Evolutionary conservation across 2,797 vertebrate species (phyloP), one percentile per base, ranked within the genome.

Genomic region (Vultur gryphus): DNA sequence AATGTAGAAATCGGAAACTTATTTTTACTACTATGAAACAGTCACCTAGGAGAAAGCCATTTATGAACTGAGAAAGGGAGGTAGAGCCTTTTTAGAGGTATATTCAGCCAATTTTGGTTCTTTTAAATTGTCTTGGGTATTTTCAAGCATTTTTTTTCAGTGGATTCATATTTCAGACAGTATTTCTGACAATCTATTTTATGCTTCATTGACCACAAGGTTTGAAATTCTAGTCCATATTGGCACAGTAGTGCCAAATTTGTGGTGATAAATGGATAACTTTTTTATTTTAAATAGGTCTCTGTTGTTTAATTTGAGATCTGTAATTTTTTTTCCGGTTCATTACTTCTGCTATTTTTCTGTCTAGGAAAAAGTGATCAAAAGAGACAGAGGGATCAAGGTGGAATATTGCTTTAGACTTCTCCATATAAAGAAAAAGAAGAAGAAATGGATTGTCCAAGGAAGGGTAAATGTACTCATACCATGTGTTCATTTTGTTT

Each of bases 121-220:
- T 94, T 49, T 92, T 90, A 93, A 96, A 96, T 96, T 88, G 93
- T 83, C 44, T 90, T 55, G 62, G 72, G 52, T 89, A 86, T 95
- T 97, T 98, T 95, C 57, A 94, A 92, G 43, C 65, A 64, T 41
- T 66, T 81, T 96, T 96, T 93, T 88, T 55, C 37, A 73, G 44
- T 75, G 77, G 75, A 93, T 95, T 97, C 90, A 95, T 98, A 97
- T 97, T 97, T 98, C 96, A 97, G 93, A 88, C 78, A 94, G 85
- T 84, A 96, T 97, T 98, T 98, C 94, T 98, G 97, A 97, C 96
- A 98, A 95, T 90, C 95, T 97, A 96, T 98, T 98, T 97, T 97
- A 90, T 92, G 41, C 41, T 41, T 41, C 96, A 95, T 87, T 97
- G 79, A 89, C 55, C 62, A 87, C 54, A 82, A 81, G 67, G 43